phyloP scores from a whole-genome alignment of 2,888 invertebrate genomes.

The Lissonota sp. region DNA sequence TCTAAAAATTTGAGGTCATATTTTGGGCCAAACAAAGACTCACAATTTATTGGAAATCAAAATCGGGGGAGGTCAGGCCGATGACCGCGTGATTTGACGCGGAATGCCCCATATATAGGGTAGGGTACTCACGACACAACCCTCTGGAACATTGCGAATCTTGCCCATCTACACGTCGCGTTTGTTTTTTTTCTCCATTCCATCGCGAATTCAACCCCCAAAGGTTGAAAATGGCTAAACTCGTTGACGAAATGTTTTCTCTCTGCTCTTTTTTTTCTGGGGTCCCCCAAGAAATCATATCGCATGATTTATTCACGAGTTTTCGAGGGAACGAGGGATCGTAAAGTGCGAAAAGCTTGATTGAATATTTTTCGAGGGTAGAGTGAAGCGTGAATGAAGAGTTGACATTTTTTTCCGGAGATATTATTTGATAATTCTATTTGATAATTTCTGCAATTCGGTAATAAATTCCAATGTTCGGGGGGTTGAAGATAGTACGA shows the following conservation, averaged over 20 bases:
- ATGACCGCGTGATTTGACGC: too few species aligned
- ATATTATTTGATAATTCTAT: too few species aligned
- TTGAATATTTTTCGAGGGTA: background rate
- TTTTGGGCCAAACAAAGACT: too few species aligned
- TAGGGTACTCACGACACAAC: too few species aligned
- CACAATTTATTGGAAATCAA: too few species aligned
- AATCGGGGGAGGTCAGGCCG: too few species aligned
- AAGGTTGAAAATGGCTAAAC: conserved; percentile 11
- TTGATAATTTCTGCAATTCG: too few species aligned
- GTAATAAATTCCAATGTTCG: too few species aligned
- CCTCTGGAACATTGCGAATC: conserved; percentile 1
- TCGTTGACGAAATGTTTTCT: background rate
- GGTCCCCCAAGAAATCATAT: background rate
- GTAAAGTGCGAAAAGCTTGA: background rate
- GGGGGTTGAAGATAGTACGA: background rate
- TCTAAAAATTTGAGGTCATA: too few species aligned
- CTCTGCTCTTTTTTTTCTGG: background rate
- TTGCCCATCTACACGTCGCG: background rate
- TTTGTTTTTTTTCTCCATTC: conserved; percentile 8
- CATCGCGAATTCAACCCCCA: background rate
- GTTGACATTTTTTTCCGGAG: too few species aligned
- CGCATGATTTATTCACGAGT: conserved; percentile 30
- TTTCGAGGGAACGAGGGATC: conserved; percentile 11
- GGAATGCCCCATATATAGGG: too few species aligned
- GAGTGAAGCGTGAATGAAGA: too few species aligned